Evolutionary conservation across 2,888 invertebrate species (phyloP), one percentile per base, ranked within the genome.

Genomic region (Drosophila eohydei): DNA sequence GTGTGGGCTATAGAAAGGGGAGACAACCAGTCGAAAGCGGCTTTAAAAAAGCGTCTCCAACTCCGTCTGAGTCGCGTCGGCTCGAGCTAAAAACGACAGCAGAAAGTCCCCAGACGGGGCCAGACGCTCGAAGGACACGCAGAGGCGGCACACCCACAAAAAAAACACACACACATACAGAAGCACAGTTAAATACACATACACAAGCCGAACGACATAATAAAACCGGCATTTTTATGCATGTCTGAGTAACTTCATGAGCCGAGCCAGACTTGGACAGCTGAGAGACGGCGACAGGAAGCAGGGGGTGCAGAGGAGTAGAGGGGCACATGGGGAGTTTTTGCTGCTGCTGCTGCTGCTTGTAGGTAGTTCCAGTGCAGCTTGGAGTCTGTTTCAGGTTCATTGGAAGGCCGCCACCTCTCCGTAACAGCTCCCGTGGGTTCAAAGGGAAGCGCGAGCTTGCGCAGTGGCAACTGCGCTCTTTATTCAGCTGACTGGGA

Each of bases 161-260:
- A 58, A 36, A 56, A 44, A 51, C 34, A 51, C 63, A 50, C 57
- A 56, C 56, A 38, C 26, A 56, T 38, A 60, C 48, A 62, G 12
- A 8, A 16, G 4, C 16, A 21, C 28, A 46, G 46, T 46, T n/a
- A 48, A 64, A 61, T 34, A 60, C 28, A 48, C 41, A n/a, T 1
- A 64, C 46, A 44, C 30, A 57, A 12, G 46, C 28, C 73, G 72
- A 87, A 88, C 88, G 88, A 85, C 86, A 88, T 86, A 88, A 86
- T 86, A 88, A 88, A 88, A 86, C 87, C 87, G 87, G 87, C 87
- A 88, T 88, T 88, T 87, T 88, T 87, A 88, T 88, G 87, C 87
- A 87, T 87, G 87, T 88, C 87, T 87, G 86, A 83, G 83, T 83
- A 86, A 83, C 86, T 83, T 83, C 83, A 83, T 83, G 83, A 79